Conservation (phyloP, 2,888 invertebrate species). For the Temnothorax unifasciatus region DNA sequence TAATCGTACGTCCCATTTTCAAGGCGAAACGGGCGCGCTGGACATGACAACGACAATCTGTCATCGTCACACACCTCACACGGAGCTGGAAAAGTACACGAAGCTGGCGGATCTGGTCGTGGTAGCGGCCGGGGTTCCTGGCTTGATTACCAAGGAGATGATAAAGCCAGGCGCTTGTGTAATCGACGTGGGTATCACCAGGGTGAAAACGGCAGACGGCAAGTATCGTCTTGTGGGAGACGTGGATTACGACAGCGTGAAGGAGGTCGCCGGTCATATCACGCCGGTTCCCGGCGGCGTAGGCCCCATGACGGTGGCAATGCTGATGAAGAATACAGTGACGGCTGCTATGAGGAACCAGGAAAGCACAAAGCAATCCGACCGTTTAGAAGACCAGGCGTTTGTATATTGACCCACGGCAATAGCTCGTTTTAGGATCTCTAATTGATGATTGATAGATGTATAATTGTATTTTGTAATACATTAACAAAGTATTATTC, state of each 20-base stretch:
- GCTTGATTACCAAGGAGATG: constrained; percentile 93
- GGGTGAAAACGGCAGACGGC: constrained; percentile 89
- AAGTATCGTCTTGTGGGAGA: constrained; percentile 94
- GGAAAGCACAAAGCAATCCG: constrained; percentile 27
- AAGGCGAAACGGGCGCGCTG: constrained; percentile 88
- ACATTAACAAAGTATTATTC: constrained; percentile 34
- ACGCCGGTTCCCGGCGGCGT: constrained; percentile 98
- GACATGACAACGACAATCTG: constrained; percentile 97
- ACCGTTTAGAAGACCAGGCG: constrained; percentile 23
- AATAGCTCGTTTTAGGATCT: neutral
- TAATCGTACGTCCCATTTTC: constrained; percentile 31
- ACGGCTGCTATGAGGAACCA: constrained; percentile 88
- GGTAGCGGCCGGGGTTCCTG: constrained; percentile 91
- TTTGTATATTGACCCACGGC: neutral
- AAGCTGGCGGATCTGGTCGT: constrained; percentile 93
- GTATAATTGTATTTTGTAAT: neutral
- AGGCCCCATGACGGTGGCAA: constrained; percentile 97
- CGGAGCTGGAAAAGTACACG: constrained; percentile 91
- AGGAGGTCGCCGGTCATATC: constrained; percentile 93
- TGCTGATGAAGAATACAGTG: constrained; percentile 96
- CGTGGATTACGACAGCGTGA: constrained; percentile 95
- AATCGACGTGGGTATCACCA: constrained; percentile 95
- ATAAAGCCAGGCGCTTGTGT: constrained; percentile 95
- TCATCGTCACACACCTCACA: constrained; percentile 94
- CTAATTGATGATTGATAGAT: neutral